Percentiles rank a stretch among this genome's conserved stretches.
phyloP scores from a whole-genome alignment of 2,888 invertebrate species.

The Cetonia aurata region DNA sequence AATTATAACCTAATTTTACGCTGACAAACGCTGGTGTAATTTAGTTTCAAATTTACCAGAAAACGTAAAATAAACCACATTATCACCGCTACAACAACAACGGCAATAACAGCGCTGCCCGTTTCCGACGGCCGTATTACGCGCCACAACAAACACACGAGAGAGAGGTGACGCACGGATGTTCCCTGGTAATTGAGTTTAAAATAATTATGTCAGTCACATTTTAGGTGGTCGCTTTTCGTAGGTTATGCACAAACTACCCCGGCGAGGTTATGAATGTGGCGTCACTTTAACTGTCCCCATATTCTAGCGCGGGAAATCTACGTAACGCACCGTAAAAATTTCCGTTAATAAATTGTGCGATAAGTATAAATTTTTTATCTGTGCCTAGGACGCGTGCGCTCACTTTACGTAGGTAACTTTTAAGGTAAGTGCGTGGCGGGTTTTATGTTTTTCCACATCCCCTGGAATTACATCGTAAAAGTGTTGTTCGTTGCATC shows the following conservation, averaged over 20 bases:
- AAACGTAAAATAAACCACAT: neutral
- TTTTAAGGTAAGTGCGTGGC: neutral
- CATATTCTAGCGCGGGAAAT: conserved; percentile 22
- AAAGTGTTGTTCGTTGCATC: neutral
- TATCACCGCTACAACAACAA: neutral
- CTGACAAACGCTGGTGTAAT: neutral
- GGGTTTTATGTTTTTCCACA: neutral
- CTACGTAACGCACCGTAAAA: conserved; percentile 28
- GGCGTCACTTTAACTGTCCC: conserved; percentile 51
- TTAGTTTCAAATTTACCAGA: neutral
- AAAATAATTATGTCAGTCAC: conserved; percentile 48
- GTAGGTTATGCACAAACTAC: conserved; percentile 43
- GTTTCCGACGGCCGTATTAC: conserved; percentile 35
- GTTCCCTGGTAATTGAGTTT: conserved; percentile 45
- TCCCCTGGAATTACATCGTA: neutral
- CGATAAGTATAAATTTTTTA: conserved; percentile 29
- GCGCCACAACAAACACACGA: conserved; percentile 43
- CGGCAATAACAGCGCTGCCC: conserved; percentile 10
- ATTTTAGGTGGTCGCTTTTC: conserved; percentile 31
- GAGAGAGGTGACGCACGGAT: conserved; percentile 28
- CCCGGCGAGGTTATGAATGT: too few relatives aligned
- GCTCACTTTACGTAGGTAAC: neutral
- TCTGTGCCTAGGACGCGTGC: neutral
- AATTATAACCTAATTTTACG: neutral
- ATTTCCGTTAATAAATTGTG: conserved; percentile 27